Evolutionary conservation across 64 coral and sea anemone genomes (phyloP).

Genomic region (Hydrozoanthus tunicans): DNA sequence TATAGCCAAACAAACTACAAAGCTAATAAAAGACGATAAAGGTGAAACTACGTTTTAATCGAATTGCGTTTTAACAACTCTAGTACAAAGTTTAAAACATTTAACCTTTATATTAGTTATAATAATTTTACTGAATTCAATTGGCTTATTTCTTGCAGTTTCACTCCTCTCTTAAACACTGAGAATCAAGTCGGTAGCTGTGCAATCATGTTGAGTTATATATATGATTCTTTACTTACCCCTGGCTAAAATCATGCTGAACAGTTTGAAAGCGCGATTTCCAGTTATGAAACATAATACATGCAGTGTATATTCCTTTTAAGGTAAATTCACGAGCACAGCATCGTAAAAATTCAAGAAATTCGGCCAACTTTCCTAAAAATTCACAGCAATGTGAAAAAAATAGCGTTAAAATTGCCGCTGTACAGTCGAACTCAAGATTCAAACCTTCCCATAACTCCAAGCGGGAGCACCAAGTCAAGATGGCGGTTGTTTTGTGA

Average conservation of each 20-base stretch:
- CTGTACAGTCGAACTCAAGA: slow-evolving; percentile 5
- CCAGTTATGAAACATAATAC: slow-evolving; percentile 72
- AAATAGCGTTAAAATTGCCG: not conserved
- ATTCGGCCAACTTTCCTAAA: not conserved
- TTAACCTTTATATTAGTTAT: too few relatives aligned
- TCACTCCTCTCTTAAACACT: too few relatives aligned
- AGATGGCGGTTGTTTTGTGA: slow-evolving; percentile 33
- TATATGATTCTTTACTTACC: slow-evolving; percentile 45
- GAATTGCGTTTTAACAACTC: too few relatives aligned
- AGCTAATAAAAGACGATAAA: too few relatives aligned
- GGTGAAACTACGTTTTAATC: too few relatives aligned
- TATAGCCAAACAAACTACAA: too few relatives aligned
- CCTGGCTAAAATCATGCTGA: slow-evolving; percentile 79
- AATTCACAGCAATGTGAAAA: not conserved
- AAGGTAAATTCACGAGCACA: not conserved
- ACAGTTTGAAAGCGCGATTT: slow-evolving; percentile 84
- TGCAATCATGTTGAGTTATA: too few relatives aligned
- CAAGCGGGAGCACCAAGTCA: slow-evolving; percentile 24
- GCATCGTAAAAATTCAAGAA: slow-evolving; percentile 14
- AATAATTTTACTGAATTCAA: too few relatives aligned
- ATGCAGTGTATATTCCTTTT: not conserved
- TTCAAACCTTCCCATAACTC: slow-evolving; percentile 42
- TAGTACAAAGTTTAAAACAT: too few relatives aligned
- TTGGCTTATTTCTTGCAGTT: too few relatives aligned
- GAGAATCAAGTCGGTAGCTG: too few relatives aligned